Conservation (phyloP, 2,797 vertebrate species). For the Hypotaenidia okinawae region DNA sequence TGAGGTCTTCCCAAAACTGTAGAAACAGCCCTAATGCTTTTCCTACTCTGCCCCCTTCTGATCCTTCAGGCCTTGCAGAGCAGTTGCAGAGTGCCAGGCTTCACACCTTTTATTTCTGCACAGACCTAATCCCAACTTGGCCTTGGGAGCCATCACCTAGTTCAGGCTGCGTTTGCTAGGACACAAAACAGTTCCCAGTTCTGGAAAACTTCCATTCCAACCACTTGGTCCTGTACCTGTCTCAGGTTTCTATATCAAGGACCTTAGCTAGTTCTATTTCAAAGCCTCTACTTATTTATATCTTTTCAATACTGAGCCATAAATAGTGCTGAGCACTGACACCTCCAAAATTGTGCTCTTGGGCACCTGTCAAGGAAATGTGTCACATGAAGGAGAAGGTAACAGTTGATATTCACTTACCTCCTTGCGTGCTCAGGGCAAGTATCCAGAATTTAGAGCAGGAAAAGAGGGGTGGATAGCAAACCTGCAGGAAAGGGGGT, state of each 20-base stretch:
- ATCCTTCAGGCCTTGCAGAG: background rate
- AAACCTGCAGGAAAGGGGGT: background rate
- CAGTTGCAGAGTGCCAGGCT: background rate
- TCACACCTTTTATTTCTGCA: conserved; percentile 10
- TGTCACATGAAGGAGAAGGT: background rate
- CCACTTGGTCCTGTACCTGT: conserved; percentile 30
- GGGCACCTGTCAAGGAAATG: background rate
- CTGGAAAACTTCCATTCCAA: conserved; percentile 23
- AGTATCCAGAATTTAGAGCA: background rate
- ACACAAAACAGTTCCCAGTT: background rate
- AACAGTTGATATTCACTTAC: background rate
- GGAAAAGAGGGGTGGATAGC: background rate
- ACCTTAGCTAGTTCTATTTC: conserved; percentile 33
- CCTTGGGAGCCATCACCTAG: background rate
- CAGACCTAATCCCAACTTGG: background rate
- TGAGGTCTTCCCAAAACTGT: background rate
- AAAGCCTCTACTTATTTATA: conserved; percentile 53
- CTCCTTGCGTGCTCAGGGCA: background rate
- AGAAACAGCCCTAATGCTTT: background rate
- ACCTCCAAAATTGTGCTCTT: background rate
- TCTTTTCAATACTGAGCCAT: conserved; percentile 23
- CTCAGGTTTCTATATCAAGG: conserved; percentile 20
- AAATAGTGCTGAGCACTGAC: conserved; percentile 33
- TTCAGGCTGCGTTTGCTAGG: background rate
- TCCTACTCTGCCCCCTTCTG: background rate